These are phyloP conservation scores for Acleris sparsana DNA, from an alignment of 2,888 invertebrate species.

Conservation along the genomic window DNA sequence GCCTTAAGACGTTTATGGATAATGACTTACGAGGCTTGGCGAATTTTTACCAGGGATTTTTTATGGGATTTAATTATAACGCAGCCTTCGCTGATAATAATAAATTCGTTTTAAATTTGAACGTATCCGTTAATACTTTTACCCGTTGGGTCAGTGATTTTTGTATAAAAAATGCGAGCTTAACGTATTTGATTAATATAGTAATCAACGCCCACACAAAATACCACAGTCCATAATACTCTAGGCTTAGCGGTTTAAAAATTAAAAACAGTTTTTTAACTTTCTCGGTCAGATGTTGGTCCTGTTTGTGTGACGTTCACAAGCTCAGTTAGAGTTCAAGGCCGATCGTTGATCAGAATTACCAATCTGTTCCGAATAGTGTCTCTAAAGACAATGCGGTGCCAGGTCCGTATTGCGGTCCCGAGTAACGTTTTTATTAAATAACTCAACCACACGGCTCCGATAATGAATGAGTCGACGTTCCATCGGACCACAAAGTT, in stretches of 20 bases:
- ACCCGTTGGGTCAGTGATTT: constrained; percentile 10
- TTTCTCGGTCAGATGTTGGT: not conserved
- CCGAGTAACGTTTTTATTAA: constrained; percentile 69
- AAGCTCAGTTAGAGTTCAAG: constrained; percentile 25
- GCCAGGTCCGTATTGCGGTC: constrained; percentile 53
- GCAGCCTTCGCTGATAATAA: constrained; percentile 26
- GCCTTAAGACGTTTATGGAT: too few relatives aligned
- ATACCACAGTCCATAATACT: not conserved
- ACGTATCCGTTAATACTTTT: constrained; percentile 33
- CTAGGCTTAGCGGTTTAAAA: not conserved
- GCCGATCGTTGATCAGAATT: constrained; percentile 31
- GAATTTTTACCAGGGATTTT: too few relatives aligned
- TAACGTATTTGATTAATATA: not conserved
- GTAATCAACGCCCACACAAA: not conserved
- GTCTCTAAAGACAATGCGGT: constrained; percentile 48
- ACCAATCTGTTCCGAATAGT: constrained; percentile 33
- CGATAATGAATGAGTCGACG: constrained; percentile 68
- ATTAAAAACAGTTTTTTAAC: not conserved
- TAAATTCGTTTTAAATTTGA: constrained; percentile 22
- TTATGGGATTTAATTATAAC: constrained; percentile 25
- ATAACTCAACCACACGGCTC: constrained; percentile 69
- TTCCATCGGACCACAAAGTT: constrained; percentile 60
- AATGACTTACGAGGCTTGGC: too few relatives aligned
- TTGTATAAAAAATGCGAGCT: not conserved
- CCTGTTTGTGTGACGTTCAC: constrained; percentile 11